These are phyloP conservation scores for Aphelocoma coerulescens DNA, from an alignment of 2,113 vertebrate species.

Conservation along the genomic window DNA sequence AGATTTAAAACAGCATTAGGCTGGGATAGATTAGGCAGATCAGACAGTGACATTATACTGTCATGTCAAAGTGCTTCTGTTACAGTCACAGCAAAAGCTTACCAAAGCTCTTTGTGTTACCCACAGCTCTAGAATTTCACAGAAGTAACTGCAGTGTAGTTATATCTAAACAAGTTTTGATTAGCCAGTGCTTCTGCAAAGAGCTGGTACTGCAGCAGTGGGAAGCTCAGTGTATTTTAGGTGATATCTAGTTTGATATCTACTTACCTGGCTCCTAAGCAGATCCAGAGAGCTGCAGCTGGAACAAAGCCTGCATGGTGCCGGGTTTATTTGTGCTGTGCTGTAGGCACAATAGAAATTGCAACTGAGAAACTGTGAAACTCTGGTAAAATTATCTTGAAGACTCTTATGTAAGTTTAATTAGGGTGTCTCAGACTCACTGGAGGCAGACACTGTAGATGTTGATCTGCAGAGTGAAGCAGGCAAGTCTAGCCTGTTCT, in stretches of 20 bases:
- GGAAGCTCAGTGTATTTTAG: background rate
- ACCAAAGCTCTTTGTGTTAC: background rate
- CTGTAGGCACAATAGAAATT: background rate
- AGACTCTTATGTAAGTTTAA: background rate
- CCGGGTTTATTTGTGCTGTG: background rate
- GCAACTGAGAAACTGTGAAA: background rate
- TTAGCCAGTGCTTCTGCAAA: background rate
- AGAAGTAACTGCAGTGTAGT: background rate
- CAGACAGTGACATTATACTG: background rate
- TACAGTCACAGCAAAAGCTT: background rate
- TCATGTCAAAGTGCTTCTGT: background rate
- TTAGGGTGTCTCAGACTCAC: background rate
- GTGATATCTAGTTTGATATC: background rate
- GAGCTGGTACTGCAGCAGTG: background rate
- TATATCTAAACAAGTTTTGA: background rate
- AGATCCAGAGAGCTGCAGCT: background rate
- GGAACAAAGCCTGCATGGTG: background rate
- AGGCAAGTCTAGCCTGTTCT: background rate
- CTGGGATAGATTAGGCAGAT: background rate
- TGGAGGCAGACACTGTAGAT: background rate
- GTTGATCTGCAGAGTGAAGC: background rate
- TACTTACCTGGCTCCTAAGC: background rate
- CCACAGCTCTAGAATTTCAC: background rate
- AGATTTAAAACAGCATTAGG: background rate
- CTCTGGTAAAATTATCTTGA: background rate